phyloP scores from a whole-genome alignment of 2,888 invertebrate genomes.

The Trissolcus brochymenae region DNA sequence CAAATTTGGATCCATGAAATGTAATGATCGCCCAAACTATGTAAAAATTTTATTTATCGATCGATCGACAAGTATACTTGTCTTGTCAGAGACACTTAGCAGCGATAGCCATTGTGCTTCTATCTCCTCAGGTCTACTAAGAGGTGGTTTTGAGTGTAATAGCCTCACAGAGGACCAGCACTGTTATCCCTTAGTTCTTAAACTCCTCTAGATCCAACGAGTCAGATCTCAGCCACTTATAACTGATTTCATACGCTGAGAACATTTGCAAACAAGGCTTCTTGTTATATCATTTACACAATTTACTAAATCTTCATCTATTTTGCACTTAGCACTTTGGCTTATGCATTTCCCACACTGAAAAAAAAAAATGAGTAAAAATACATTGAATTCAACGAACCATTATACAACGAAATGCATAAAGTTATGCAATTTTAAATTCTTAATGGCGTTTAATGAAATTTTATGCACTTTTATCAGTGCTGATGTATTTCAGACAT shows the following conservation, averaged over 20 bases:
- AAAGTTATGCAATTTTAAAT: too few species aligned
- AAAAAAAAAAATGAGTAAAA: too few species aligned
- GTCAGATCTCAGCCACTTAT: background rate
- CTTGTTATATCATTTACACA: background rate
- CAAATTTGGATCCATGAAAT: too few species aligned
- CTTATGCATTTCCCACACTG: too few species aligned
- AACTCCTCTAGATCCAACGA: constrained; percentile 4
- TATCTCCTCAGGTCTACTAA: constrained; percentile 10
- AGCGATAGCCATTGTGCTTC: constrained; percentile 8
- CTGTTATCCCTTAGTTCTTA: background rate
- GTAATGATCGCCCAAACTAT: too few species aligned
- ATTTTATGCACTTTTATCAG: too few species aligned
- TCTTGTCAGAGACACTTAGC: constrained; percentile 17
- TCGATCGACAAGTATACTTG: constrained; percentile 14
- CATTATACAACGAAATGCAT: too few species aligned
- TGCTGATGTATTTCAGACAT: too few species aligned
- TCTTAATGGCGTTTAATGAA: too few species aligned
- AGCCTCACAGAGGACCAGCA: constrained; percentile 1
- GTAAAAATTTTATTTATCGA: constrained; percentile 3
- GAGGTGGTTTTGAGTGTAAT: constrained; percentile 11
- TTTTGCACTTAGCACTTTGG: background rate
- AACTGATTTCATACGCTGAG: too few species aligned
- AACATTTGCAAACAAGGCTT: constrained; percentile 2
- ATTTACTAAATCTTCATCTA: background rate
- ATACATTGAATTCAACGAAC: too few species aligned